Base-by-base conservation (phyloP, 2,797 vertebrate genomes). In the Danio aesculapii region DNA sequence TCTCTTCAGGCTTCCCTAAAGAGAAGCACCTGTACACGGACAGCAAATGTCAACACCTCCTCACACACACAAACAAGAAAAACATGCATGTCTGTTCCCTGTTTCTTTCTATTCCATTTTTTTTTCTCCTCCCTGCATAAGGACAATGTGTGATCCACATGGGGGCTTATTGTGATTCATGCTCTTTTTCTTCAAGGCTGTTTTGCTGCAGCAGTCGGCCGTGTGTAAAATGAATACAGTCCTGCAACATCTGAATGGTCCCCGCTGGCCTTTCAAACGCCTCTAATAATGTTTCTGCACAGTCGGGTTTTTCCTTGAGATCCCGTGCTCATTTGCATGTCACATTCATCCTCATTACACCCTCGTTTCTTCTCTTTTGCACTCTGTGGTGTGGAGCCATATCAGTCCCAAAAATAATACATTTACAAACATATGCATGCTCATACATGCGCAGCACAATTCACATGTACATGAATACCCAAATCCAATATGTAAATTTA, bases 281-380 rank as follows among this genome's bases (percentile, higher is more conserved):
- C 5, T 69, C 7, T 39, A 17, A 43, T 75, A 64, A 49, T 49
- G 67, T 63, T 62, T 82, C 79, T 70, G 46, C 80, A 66, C 53
- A 49, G 39, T 82, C 78, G 78, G 67, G 43, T 49, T 84, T 47
- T 84, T 88, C 74, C 75, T 71, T 55, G 70, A 83, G 81, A 76
- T 53, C 76, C 84, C 30, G 30, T 30, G 66, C 61, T 57, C 77
- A n/a, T 4, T 66, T 47, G 59, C 73, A 72, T 84, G 78, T 82
- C 46, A 66, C 74, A 59, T 79, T 66, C 52, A 41, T 49, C 53
- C 49, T 39, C 57, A 43, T 73, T 81, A 72, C 3, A 10, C 64
- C 30, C 50, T 84, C 83, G 57, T 57, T 77, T 79, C 83, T 82
- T 76, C 50, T 79, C 74, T 17, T 12, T 6, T 47, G 30, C 30